Percentiles rank a stretch among this genome's conserved stretches.
These are phyloP conservation scores for Schizothorax lantsangensis DNA, from an alignment of 2,797 vertebrate genomes.

Conservation along the genomic window DNA sequence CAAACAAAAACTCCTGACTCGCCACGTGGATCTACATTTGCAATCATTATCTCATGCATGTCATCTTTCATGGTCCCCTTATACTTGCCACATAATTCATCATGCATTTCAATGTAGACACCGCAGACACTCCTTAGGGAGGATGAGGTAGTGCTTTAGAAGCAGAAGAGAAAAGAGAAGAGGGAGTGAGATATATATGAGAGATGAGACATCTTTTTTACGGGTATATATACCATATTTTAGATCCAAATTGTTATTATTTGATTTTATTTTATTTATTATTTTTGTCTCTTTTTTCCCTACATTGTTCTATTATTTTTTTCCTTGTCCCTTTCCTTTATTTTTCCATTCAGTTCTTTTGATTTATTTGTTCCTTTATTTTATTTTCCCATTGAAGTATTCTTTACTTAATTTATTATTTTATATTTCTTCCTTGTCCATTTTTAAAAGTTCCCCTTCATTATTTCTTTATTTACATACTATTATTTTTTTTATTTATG, in stretches of 20 bases:
- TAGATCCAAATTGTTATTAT: neutral
- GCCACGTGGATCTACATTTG: conserved; percentile 43
- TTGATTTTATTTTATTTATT: neutral
- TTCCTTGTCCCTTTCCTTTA: neutral
- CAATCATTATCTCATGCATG: conserved; percentile 36
- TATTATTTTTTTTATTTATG: neutral
- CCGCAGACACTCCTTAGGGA: neutral
- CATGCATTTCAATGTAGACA: conserved; percentile 27
- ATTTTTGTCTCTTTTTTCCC: neutral
- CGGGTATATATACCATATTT: neutral
- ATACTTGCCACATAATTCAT: conserved; percentile 32
- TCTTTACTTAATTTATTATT: neutral
- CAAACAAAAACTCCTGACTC: conserved; percentile 36
- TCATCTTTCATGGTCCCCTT: conserved; percentile 39
- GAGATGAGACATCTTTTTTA: neutral
- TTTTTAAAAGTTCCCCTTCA: neutral
- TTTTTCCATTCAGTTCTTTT: neutral
- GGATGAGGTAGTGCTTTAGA: conserved; percentile 14
- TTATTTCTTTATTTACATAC: neutral
- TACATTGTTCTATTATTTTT: neutral
- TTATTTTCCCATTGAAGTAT: neutral
- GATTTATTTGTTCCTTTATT: neutral
- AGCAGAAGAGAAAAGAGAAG: neutral
- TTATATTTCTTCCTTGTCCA: neutral
- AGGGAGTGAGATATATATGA: neutral